phyloP scores from a whole-genome alignment of 2,113 vertebrate species.

The Myiozetetes cayanensis region DNA sequence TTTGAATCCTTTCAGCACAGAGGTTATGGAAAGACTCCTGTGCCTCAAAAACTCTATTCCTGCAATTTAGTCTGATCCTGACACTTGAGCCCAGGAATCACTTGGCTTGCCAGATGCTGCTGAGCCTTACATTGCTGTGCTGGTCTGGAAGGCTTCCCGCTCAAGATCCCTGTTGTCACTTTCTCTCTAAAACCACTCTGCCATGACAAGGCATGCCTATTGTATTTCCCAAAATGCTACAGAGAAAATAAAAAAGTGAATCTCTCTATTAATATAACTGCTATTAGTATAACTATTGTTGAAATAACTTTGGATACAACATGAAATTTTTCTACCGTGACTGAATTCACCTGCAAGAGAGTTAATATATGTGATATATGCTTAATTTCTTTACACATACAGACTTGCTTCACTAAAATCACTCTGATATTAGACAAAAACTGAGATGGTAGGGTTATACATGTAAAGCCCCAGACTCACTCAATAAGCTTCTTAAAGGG shows the following conservation, averaged over 20 bases:
- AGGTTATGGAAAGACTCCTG: not conserved
- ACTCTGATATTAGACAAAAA: not conserved
- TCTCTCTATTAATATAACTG: not conserved
- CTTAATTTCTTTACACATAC: not conserved
- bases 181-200: not conserved
- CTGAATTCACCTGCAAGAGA: not conserved
- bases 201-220: not conserved
- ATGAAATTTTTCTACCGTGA: not conserved
- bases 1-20: not conserved
- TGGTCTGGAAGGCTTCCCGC: not conserved
- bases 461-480: not conserved
- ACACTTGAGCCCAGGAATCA: not conserved
- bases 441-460: not conserved
- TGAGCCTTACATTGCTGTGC: not conserved
- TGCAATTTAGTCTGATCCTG: not conserved
- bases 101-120: not conserved
- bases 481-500: not conserved
- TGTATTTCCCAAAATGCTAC: not conserved
- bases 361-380: not conserved
- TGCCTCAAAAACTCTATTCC: not conserved
- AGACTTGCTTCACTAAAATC: not conserved
- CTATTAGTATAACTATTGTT: not conserved
- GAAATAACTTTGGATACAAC: not conserved
- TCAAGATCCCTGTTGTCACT: not conserved
- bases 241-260: not conserved